Base-by-base conservation (phyloP, 1,140 invertebrate species). In the Nasonia giraulti region DNA sequence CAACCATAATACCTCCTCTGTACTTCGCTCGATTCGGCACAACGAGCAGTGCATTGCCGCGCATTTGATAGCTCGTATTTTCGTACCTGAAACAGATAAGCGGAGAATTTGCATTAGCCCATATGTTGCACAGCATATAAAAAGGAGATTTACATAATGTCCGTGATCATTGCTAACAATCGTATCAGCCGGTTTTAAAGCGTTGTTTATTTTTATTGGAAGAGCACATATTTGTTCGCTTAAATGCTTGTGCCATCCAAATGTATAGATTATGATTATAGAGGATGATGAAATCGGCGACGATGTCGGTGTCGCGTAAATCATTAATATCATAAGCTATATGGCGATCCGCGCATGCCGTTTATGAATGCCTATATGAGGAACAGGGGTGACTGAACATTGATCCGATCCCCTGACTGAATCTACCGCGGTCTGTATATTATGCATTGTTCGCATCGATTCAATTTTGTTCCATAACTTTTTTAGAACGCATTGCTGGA, bases 41-140 rank as follows among this genome's bases (percentile, higher is more conserved):
- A 44, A 47, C 74, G 20, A 76, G 14, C 74, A 31, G 74, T 76
- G n/a, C 74, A 20, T 10, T 40, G 74, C 40, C 74, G 44, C 40
- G 44, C 40, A 76, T 50, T 76, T 50, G n/a, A 76, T 76, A 14
- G 37, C 73, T 40, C n/a, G 20, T 76, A 76, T 76, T 76, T 66
- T 79, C 77, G 5, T 79, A 79, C 50, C 77, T 79, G 77, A 79
- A 79, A 79, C 44, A 79, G 55, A 66, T 37, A 79, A 79, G 55
- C 50, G 8, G 55, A 76, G 23, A 5, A 76, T 44, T 50, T 23
- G 14, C n/a, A 23, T 47, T 75, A 44, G n/a, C 20, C 20, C 8
- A 44, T 44, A 11, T 62, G 3, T 7, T n/a, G 55, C 20, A 17
- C 20, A 1, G 17, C 27, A 27, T 62, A 20, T 62, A n/a, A 62